phyloP scores from a whole-genome alignment of 2,888 invertebrate species.

The Dichetophora obliterata region DNA sequence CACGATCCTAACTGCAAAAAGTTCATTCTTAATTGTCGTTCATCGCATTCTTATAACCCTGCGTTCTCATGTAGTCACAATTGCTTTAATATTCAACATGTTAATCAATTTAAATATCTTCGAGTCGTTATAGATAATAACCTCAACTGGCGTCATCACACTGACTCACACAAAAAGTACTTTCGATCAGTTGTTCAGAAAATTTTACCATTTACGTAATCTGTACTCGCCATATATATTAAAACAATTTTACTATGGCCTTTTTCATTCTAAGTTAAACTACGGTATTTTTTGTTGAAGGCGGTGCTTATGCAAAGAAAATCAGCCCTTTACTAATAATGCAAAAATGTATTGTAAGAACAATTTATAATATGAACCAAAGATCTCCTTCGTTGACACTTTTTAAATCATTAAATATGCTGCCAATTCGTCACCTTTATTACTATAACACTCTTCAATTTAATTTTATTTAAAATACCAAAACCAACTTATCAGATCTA shows the following conservation, averaged over 20 bases:
- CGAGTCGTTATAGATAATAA: no score
- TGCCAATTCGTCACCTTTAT: background rate
- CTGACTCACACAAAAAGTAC: no score
- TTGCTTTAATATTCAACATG: no score
- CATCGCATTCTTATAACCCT: no score
- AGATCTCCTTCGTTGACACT: background rate
- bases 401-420: background rate
- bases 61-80: no score
- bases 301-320: background rate
- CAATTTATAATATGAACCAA: background rate
- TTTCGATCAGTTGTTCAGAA: no score
- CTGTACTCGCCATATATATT: background rate
- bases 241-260: background rate
- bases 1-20: no score
- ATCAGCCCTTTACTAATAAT: background rate
- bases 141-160: no score
- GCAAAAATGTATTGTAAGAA: background rate
- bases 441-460: background rate
- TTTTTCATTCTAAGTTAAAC: background rate
- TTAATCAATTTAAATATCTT: no score
- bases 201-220: background rate
- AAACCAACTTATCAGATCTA: background rate
- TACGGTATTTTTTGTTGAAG: background rate
- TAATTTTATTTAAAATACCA: background rate
- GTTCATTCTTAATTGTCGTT: no score